These are phyloP conservation scores for Phengaris alcon DNA, from an alignment of 2,888 invertebrate species.

Conservation along the genomic window DNA sequence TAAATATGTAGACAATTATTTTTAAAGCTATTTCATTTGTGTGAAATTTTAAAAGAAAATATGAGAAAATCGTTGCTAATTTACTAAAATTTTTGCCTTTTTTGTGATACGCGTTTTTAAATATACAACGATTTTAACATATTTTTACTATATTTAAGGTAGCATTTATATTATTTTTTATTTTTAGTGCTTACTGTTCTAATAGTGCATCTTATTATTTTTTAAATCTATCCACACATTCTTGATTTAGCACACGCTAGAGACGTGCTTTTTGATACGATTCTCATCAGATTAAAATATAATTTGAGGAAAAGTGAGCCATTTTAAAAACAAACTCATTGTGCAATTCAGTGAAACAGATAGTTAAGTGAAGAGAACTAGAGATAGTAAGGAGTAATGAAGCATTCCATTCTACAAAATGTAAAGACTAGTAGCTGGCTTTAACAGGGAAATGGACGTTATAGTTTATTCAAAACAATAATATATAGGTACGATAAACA, in stretches of 20 bases:
- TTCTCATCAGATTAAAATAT: slow-evolving; percentile 43
- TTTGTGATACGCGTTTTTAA: background rate
- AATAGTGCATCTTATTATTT: slow-evolving; percentile 2
- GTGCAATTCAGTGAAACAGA: slow-evolving; percentile 77
- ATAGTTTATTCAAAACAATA: slow-evolving; percentile 50
- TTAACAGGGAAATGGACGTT: slow-evolving; percentile 80
- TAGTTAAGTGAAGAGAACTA: slow-evolving; percentile 72
- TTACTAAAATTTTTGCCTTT: background rate
- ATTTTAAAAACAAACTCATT: slow-evolving; percentile 76
- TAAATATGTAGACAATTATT: background rate
- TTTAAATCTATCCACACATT: slow-evolving; percentile 22
- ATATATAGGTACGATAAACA: slow-evolving; percentile 43
- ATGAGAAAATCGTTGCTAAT: slow-evolving; percentile 20
- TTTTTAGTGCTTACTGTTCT: slow-evolving; percentile 23
- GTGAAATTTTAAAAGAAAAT: background rate
- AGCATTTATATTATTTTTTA: background rate
- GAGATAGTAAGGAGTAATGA: slow-evolving; percentile 74
- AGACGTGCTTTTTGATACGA: slow-evolving; percentile 23
- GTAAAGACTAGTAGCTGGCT: slow-evolving; percentile 72
- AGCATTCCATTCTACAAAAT: slow-evolving; percentile 78
- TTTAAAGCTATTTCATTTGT: slow-evolving; percentile 8
- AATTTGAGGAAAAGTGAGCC: slow-evolving; percentile 78
- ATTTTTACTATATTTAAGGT: background rate
- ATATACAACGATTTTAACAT: slow-evolving; percentile 21
- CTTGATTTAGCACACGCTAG: slow-evolving; percentile 22